A percentile compares a stretch with the other conserved stretches of the same genome.
phyloP scores from a whole-genome alignment of 2,113 vertebrate species.

The Cyanoderma ruficeps region DNA sequence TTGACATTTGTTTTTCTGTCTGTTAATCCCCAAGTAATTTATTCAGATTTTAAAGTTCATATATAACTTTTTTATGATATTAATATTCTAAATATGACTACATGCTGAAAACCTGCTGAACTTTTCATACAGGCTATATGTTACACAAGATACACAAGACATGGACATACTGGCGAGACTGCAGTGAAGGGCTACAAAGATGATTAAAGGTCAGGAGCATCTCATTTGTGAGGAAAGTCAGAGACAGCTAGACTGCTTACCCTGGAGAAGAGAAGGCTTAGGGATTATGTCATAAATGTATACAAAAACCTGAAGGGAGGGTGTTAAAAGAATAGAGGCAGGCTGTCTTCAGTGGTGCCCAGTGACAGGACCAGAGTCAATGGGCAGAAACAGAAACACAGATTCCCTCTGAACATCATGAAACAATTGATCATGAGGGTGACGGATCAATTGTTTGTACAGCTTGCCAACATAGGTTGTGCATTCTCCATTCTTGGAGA shows the following conservation, averaged over 20 bases:
- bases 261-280: background rate
- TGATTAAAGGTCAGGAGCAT: background rate
- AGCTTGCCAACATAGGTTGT: background rate
- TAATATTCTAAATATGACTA: background rate
- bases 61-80: background rate
- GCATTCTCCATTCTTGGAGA: background rate
- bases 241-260: background rate
- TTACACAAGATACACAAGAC: background rate
- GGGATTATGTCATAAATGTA: background rate
- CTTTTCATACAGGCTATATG: background rate
- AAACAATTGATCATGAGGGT: background rate
- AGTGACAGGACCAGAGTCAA: background rate
- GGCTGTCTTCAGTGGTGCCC: background rate
- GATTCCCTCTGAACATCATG: background rate
- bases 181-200: background rate
- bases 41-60: background rate
- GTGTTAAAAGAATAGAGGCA: background rate
- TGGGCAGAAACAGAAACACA: background rate
- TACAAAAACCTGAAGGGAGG: background rate
- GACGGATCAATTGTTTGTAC: accelerated
- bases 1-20: background rate
- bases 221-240: background rate
- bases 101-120: background rate
- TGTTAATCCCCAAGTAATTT: background rate
- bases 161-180: background rate